These are phyloP conservation scores for Aculops lycopersici DNA, from an alignment of 1,140 invertebrate species.

Conservation along the genomic window DNA sequence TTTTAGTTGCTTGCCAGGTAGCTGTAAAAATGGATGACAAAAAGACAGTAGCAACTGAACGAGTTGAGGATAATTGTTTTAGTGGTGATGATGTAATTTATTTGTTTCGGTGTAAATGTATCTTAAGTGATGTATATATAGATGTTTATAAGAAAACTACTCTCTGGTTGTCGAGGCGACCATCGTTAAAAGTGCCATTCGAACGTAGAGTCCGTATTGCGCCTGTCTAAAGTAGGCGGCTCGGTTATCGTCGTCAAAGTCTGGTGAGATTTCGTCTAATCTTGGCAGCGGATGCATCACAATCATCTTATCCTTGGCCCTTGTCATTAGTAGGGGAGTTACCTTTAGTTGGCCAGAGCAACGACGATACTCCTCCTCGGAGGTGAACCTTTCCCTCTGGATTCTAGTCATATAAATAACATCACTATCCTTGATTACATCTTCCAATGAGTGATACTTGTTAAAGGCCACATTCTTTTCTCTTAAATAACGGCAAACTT, in stretches of 20 bases:
- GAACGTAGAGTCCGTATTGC: constrained; percentile 82
- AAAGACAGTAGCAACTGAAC: no score
- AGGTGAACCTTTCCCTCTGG: constrained; percentile 63
- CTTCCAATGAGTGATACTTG: constrained; percentile 33
- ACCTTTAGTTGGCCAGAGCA: constrained; percentile 53
- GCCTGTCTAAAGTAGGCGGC: constrained; percentile 95
- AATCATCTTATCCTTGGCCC: constrained; percentile 63
- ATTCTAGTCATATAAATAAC: constrained; percentile 93
- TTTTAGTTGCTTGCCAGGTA: no score
- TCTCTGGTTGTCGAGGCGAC: no score
- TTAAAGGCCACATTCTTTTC: constrained; percentile 40
- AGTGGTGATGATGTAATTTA: no score
- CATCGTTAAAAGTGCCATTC: constrained; percentile 82
- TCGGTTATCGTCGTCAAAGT: constrained; percentile 74
- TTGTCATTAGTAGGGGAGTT: constrained; percentile 75
- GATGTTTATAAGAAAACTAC: no score
- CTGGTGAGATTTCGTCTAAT: constrained; percentile 58
- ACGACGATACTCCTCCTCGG: constrained; percentile 51
- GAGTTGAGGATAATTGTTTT: no score
- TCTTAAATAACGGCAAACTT: constrained; percentile 40
- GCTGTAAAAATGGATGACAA: no score
- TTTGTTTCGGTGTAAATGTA: no score
- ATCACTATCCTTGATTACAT: constrained; percentile 62
- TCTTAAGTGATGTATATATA: no score
- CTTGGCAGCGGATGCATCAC: constrained; percentile 92